Evolutionary conservation across 2,888 invertebrate genomes (phyloP), one percentile per base, ranked within the genome.

Genomic region (Bembecia ichneumoniformis): DNA sequence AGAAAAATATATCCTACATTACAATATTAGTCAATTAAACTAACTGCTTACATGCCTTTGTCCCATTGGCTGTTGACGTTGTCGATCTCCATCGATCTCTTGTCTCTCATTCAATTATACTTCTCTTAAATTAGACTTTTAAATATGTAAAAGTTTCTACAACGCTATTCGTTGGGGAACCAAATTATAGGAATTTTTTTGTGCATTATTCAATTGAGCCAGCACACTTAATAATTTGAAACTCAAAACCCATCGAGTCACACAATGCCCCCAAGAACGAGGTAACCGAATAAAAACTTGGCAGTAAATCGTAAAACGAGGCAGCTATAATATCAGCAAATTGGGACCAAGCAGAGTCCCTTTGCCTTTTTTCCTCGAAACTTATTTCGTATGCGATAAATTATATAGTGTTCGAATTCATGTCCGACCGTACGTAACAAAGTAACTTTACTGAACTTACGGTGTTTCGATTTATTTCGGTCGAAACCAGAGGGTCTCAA

Each of bases 321-420:
- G 49, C 59, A 56, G 59, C 62, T 64, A 73, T 75, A 71, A 74
- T 72, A 66, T 66, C 76, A 70, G 71, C 71, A 77, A 79, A 77
- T 80, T 76, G 66, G 65, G 62, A 64, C 57, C 54, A 43, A 40
- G 46, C 52, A 40, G 14, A 59, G 59, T 56, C 52, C 57, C 59
- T 56, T 49, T 54, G 61, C 56, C 60, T 66, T 69, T 66, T 44
- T 71, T 63, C 62, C 55, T 55, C 55, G 64, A 59, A 71, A 70
- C 65, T 68, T 70, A 66, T 72, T 71, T 70, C 63, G 65, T 55
- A 61, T 64, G 61, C 71, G 61, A 76, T 74, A 75, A 72, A 74
- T 74, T 67, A 75, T 64, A 68, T 13, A 40, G 40, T 14, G 40
- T 40, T 40, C 40, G 40, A 14, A 40, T 40, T 13, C 40, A 40